Percentiles rank a stretch among this genome's conserved stretches.
Evolutionary conservation across 2,888 invertebrate genomes (phyloP).

Genomic region (Entomobrya proxima): DNA sequence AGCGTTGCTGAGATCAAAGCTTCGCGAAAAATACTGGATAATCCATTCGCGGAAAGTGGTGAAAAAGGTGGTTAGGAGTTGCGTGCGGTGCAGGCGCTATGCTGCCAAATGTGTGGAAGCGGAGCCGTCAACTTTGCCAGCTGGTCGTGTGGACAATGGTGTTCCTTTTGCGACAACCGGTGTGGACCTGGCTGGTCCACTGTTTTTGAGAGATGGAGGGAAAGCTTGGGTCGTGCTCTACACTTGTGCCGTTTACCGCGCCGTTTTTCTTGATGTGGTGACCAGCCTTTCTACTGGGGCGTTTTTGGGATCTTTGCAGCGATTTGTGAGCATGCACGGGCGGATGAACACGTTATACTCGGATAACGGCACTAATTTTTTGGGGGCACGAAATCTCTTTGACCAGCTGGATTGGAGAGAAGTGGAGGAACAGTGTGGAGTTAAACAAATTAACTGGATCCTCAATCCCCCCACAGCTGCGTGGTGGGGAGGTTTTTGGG

Average conservation of each 20-base stretch:
- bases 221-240: slow-evolving; percentile 77
- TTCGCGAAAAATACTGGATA: background rate
- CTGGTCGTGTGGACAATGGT: background rate
- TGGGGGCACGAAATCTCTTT: slow-evolving; percentile 78
- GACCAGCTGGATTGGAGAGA: slow-evolving; percentile 78
- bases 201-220: slow-evolving; percentile 74
- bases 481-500: slow-evolving; percentile 55
- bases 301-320: too few species aligned
- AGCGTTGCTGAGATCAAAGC: background rate
- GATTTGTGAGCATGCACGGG: too few species aligned
- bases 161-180: background rate
- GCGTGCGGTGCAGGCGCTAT: background rate
- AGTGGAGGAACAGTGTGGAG: background rate
- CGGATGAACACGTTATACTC: slow-evolving; percentile 76
- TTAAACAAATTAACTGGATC: slow-evolving; percentile 9
- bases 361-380: slow-evolving; percentile 78
- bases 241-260: slow-evolving; percentile 77
- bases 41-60: background rate
- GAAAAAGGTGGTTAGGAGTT: background rate
- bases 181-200: slow-evolving; percentile 77
- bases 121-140: background rate
- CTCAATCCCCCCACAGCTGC: slow-evolving; percentile 1
- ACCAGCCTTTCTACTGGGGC: slow-evolving; percentile 75
- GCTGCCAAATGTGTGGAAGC: background rate
- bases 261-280: slow-evolving; percentile 76